Conservation (phyloP, 2,797 vertebrate species). For the Cossypha dichroa region DNA sequence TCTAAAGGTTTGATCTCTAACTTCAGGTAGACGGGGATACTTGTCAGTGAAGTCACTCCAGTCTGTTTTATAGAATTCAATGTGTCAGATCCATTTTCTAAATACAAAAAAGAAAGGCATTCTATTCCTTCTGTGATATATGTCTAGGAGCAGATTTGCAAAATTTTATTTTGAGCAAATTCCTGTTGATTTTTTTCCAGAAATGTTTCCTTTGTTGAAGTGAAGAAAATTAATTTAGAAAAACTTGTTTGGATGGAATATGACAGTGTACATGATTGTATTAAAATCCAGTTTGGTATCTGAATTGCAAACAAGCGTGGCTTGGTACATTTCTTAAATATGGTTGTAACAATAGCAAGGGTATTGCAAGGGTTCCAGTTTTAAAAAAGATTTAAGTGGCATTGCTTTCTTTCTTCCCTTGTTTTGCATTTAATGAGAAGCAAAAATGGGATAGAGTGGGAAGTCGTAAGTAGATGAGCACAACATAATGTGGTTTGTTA, state of each 20-base stretch:
- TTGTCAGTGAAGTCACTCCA: not conserved
- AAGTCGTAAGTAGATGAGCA: not conserved
- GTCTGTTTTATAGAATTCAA: not conserved
- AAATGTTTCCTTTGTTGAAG: not conserved
- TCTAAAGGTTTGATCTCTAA: not conserved
- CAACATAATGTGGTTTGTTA: conserved; percentile 42
- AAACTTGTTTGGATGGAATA: not conserved
- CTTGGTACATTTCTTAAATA: not conserved
- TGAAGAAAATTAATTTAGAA: not conserved
- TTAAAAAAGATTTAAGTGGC: not conserved
- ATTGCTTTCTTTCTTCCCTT: not conserved
- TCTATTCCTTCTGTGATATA: not conserved
- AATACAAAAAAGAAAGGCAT: not conserved
- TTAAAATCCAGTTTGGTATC: not conserved
- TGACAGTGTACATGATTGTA: not conserved
- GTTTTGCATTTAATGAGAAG: not conserved
- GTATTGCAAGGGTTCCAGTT: not conserved
- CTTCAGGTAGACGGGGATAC: not conserved
- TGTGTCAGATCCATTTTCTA: not conserved
- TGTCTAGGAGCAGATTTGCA: not conserved
- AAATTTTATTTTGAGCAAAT: not conserved
- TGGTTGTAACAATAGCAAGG: not conserved
- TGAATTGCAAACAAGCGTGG: not conserved
- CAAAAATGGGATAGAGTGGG: not conserved
- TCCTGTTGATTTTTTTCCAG: not conserved